Evolutionary conservation across 2,888 invertebrate species (phyloP), one percentile per base, ranked within the genome.

Genomic region (Brachyptera risi): DNA sequence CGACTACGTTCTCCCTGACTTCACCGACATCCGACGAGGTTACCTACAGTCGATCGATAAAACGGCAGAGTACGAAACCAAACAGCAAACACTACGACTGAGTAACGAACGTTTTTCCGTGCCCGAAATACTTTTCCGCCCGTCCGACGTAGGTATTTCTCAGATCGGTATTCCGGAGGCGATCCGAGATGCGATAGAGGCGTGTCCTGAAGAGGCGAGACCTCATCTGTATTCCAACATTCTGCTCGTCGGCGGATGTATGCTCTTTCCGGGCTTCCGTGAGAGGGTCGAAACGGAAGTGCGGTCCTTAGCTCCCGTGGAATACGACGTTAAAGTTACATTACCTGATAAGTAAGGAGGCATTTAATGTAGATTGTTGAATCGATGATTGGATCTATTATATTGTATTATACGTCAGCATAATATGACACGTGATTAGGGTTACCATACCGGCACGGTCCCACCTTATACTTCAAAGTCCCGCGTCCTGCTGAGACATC

Each of bases 1-100:
- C 67, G 97, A 98, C 72, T 99, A 99, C 73, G 88, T 99, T 0
- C 76, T 99, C 57, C 99, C 99, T 0, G 99, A 99, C 77, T 99
- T 95, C 74, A 94, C 94, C 0, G 85, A 88, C 1, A 83, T 96
- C 5, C 83, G 90, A 60, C 77, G 96, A 67, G 98, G 97, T 9
- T 93, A 79, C 72, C 73, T 85, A 0, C 74, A 80, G 63, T 74
- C 80, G 24, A 71, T 74, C 7, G 80, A 77, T 40, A 74, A 79
- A 60, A 69, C 72, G 1, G 19, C 4, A 17, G 35, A 5, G 19
- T 13, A n/a, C 57, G 63, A 59, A 27, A 40, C 23, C 42, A 23
- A 86, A 67, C 84, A 85, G 68, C 91, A 96, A 80, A 85, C 89
- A 17, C 79, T 99, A 38, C 78, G 90, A 40, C 77, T 99, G 69